phyloP scores from a whole-genome alignment of 2,113 vertebrate species.

The Channa maculata region DNA sequence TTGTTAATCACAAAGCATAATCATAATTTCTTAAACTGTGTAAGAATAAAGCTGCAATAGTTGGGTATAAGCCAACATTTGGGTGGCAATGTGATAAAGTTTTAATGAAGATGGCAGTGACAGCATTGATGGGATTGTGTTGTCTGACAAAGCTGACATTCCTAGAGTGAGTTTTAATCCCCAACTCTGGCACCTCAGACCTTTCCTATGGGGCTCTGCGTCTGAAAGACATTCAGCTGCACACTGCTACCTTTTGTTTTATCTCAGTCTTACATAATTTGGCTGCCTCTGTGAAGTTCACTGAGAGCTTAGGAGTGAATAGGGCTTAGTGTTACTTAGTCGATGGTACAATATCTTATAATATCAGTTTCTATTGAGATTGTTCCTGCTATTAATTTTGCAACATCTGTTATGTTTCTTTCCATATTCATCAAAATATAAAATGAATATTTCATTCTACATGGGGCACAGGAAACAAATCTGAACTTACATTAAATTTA shows the following conservation, averaged over 20 bases:
- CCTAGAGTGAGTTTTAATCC: conserved; percentile 68
- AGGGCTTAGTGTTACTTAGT: conserved; percentile 23
- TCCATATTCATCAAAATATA: neutral
- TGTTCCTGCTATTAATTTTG: conserved; percentile 21
- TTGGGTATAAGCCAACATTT: conserved; percentile 8
- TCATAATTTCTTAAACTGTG: conserved; percentile 8
- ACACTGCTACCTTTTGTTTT: conserved; percentile 54
- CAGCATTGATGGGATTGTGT: conserved; percentile 32
- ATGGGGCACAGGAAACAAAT: too few relatives aligned
- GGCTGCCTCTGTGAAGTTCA: conserved; percentile 33
- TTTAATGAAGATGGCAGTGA: conserved; percentile 46
- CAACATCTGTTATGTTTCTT: conserved; percentile 10
- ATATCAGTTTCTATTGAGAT: conserved; percentile 34
- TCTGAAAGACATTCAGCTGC: conserved; percentile 45
- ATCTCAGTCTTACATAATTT: conserved; percentile 38
- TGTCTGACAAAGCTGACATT: conserved; percentile 63
- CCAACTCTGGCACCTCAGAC: conserved; percentile 44
- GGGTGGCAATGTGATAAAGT: conserved; percentile 32
- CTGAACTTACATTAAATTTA: too few relatives aligned
- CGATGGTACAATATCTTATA: conserved; percentile 28
- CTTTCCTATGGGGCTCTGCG: conserved; percentile 20
- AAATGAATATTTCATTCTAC: too few relatives aligned
- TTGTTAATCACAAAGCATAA: neutral
- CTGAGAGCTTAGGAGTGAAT: conserved; percentile 39
- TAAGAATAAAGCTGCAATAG: neutral